Evolutionary conservation across 2,797 vertebrate genomes (phyloP).

Genomic region (Mergus octosetaceus): DNA sequence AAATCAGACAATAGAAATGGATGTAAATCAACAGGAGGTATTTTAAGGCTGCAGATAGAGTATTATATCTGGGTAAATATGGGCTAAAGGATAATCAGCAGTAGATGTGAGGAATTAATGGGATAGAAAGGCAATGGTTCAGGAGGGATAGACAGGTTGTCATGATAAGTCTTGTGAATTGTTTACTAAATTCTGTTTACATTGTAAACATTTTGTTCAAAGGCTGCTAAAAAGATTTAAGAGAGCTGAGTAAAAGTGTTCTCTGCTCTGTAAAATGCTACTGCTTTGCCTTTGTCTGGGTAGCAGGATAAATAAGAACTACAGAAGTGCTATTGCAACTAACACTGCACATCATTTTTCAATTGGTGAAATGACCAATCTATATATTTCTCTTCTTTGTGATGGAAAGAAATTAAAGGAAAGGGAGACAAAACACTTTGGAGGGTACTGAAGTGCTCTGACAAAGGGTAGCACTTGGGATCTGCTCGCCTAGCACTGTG

Average conservation of each 20-base stretch:
- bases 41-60: slow-evolving; percentile 8
- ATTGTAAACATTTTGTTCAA: slow-evolving; percentile 54
- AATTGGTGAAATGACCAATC: slow-evolving; percentile 28
- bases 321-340: slow-evolving; percentile 42
- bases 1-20: not conserved
- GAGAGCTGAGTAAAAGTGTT: slow-evolving; percentile 48
- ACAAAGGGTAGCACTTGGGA: slow-evolving; percentile 16
- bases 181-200: slow-evolving; percentile 40
- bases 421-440: not conserved
- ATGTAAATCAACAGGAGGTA: slow-evolving; percentile 31
- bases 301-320: slow-evolving; percentile 51
- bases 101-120: not conserved
- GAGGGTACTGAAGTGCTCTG: slow-evolving; percentile 10
- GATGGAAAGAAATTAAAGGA: slow-evolving; percentile 2
- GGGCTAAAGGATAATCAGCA: not conserved
- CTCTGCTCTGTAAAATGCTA: slow-evolving; percentile 59
- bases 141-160: not conserved
- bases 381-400: slow-evolving; percentile 12
- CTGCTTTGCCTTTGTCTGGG: slow-evolving; percentile 55
- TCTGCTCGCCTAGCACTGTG: slow-evolving; percentile 6
- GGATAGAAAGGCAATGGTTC: not conserved
- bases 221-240: slow-evolving; percentile 51
- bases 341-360: slow-evolving; percentile 30
- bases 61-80: not conserved
- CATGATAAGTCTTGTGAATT: not conserved